Evolutionary conservation across 2,113 vertebrate genomes (phyloP), one percentile per base, ranked within the genome.

Genomic region (Amia ocellicauda): DNA sequence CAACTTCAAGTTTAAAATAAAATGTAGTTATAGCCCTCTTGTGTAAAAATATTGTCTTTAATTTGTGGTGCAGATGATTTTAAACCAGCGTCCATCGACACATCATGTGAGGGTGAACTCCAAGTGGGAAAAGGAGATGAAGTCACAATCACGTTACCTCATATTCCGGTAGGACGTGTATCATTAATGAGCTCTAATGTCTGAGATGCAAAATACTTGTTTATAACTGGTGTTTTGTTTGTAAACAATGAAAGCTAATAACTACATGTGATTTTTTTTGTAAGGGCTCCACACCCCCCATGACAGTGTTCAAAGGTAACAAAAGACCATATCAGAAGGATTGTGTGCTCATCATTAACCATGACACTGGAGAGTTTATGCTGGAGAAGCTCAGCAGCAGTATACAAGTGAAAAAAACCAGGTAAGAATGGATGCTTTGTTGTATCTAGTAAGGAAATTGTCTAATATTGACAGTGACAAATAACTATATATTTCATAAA

Each of bases 301-400:
- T 97, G 96, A 99, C 96, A 0, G 95, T 99, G 40, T 99, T 99
- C 80, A 99, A 97, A 87, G 97, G 97, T 73, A 98, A 98, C 84
- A 99, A 98, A 76, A 89, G 95, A 31, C 94, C 94, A 0, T 98
- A 97, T 78, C 96, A 98, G 86, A 99, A 99, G 77, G 97, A 99
- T 80, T 99, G 97, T 53, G 97, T 99, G 51, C 94, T 99, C 63
- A 95, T 99, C 75, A 97, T 99, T 66, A 98, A 99, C 75, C 97
- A 98, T 14, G 97, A 99, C 86, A 99, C 96, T 0, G 97, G 96
- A 1, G 95, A 98, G 31, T 99, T 93, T 10, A 87, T 97, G 13
- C 83, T 99, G 85, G 96, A 99, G 78, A 99, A 98, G 70, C 93
- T 99, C 59, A 97, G 92, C 79, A 98, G 95, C 89, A 99, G 91